phyloP scores from a whole-genome alignment of 2,888 invertebrate genomes.

The Pedicia rivosa region DNA sequence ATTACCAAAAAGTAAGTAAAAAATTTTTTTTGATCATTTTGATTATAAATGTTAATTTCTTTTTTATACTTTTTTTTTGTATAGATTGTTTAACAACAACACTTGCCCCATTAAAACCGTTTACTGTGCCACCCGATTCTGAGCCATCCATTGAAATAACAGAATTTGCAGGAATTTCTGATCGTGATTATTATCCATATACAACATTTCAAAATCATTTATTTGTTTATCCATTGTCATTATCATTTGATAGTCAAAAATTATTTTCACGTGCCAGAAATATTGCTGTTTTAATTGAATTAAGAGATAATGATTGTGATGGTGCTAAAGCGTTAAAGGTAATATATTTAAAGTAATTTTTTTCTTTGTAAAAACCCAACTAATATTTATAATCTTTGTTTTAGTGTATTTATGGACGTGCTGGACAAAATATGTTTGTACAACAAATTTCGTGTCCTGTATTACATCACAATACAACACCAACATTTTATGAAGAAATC shows the following conservation, averaged over 20 bases:
- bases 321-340: slow-evolving; percentile 59
- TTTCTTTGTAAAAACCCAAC: not conserved
- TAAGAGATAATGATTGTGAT: slow-evolving; percentile 67
- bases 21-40: slow-evolving; percentile 3
- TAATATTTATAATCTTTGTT: slow-evolving; percentile 12
- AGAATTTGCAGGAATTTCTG: slow-evolving; percentile 56
- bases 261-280: slow-evolving; percentile 85
- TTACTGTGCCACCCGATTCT: slow-evolving; percentile 58
- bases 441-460: slow-evolving; percentile 60
- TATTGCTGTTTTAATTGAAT: slow-evolving; percentile 78
- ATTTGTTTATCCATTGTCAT: slow-evolving; percentile 74
- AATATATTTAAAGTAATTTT: slow-evolving; percentile 17
- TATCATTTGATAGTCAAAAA: slow-evolving; percentile 85
- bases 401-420: slow-evolving; percentile 59
- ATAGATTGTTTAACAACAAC: slow-evolving; percentile 73
- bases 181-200: slow-evolving; percentile 59
- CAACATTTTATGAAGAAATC: slow-evolving; percentile 86
- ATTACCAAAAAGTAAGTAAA: slow-evolving; percentile 49
- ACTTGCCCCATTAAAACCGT: slow-evolving; percentile 69
- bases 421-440: slow-evolving; percentile 46
- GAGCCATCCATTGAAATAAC: slow-evolving; percentile 71
- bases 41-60: slow-evolving; percentile 3
- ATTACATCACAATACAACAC: slow-evolving; percentile 76
- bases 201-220: slow-evolving; percentile 77
- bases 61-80: slow-evolving; percentile 12